Percentiles rank a stretch among this genome's conserved stretches.
Evolutionary conservation across 1,140 invertebrate species (phyloP).

Genomic region (Drosophila mauritiana): DNA sequence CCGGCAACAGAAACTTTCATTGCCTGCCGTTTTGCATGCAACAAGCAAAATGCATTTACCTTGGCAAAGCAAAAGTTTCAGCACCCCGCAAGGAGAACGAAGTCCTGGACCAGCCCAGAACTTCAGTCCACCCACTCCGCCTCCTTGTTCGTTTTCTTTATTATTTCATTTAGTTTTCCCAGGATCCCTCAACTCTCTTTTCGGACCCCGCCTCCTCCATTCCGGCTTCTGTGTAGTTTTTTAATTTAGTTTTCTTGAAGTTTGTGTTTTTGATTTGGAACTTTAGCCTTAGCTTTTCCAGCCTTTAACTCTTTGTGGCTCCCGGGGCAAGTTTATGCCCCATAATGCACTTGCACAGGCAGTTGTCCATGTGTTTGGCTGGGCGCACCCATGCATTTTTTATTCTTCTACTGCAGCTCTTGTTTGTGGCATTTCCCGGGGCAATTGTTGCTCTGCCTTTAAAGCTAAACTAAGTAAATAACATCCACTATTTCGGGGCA

Average conservation of each 20-base stretch:
- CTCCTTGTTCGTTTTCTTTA: conserved; percentile 58
- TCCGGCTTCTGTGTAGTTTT: conserved; percentile 51
- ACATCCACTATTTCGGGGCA: background rate
- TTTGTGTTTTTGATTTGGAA: conserved; percentile 81
- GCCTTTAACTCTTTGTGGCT: conserved; percentile 54
- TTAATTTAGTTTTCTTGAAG: conserved; percentile 76
- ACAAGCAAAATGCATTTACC: conserved; percentile 82
- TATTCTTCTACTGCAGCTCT: background rate
- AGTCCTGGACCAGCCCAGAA: conserved; percentile 1
- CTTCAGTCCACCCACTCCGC: background rate
- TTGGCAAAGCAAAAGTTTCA: conserved; percentile 57
- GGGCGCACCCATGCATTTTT: background rate
- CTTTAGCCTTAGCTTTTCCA: conserved; percentile 64
- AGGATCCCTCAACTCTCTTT: background rate
- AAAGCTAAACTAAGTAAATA: background rate
- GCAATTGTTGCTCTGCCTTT: conserved; percentile 35
- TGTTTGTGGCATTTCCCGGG: conserved; percentile 34
- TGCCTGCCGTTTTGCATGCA: conserved; percentile 74
- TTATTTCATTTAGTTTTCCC: conserved; percentile 77
- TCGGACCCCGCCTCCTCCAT: conserved; percentile 6
- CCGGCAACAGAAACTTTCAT: conserved; percentile 71
- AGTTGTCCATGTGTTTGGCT: conserved; percentile 30
- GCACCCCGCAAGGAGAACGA: conserved; percentile 13
- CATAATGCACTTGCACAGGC: conserved; percentile 59
- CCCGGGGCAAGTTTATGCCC: conserved; percentile 61